These are phyloP conservation scores for Cephus sareptanus DNA, from an alignment of 2,888 invertebrate species.

Conservation along the genomic window DNA sequence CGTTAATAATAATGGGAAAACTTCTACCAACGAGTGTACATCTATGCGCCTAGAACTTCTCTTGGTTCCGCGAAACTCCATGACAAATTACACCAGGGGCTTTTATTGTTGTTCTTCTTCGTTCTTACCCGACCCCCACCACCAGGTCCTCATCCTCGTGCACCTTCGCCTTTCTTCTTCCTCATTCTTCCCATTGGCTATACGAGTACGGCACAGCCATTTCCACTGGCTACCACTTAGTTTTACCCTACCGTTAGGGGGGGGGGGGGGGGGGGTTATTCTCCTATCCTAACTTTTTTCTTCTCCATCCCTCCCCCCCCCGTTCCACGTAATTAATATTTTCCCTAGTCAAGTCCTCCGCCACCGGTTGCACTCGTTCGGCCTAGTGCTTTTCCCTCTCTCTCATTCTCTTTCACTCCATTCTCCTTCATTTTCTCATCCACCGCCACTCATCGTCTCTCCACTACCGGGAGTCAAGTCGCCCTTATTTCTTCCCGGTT, in stretches of 20 bases:
- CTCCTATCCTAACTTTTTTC: neutral
- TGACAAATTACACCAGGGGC: conserved; percentile 57
- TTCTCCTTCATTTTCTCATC: conserved; percentile 21
- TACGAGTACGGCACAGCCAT: neutral
- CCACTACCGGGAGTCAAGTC: neutral
- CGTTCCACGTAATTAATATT: conserved; percentile 41
- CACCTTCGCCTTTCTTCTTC: conserved; percentile 18
- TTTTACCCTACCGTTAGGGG: neutral
- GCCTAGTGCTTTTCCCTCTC: conserved; percentile 7
- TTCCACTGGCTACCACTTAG: neutral
- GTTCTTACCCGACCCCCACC: conserved; percentile 25
- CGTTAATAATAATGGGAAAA: conserved; percentile 63
- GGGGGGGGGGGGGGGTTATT: neutral
- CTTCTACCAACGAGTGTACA: conserved; percentile 40
- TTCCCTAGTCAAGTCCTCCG: conserved; percentile 18
- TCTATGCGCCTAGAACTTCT: conserved; percentile 14
- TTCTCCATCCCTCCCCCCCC: neutral
- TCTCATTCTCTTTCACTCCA: conserved; percentile 12
- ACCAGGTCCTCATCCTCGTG: neutral
- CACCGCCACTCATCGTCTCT: neutral
- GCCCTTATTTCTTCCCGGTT: conserved; percentile 5
- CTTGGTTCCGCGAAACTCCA: conserved; percentile 29
- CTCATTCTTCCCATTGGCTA: neutral
- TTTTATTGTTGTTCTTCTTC: conserved; percentile 56
- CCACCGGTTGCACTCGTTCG: conserved; percentile 39